These are phyloP conservation scores for Drosophila kambysellisi DNA, from an alignment of 2,888 invertebrate species.

Conservation along the genomic window DNA sequence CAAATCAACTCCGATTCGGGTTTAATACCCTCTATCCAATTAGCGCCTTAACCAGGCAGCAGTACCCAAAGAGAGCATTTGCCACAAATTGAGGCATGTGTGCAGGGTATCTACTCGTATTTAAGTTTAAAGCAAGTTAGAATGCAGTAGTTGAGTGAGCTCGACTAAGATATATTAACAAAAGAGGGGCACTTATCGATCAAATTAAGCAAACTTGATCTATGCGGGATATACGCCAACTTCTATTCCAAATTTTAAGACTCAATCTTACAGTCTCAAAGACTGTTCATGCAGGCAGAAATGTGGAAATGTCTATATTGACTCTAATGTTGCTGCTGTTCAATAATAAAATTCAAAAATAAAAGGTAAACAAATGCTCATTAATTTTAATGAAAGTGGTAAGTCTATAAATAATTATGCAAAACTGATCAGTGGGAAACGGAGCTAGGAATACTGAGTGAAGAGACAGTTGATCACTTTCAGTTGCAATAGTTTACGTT, in stretches of 20 bases:
- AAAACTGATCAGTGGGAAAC: background rate
- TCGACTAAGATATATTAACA: no score
- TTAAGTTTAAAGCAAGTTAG: background rate
- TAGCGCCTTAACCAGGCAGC: background rate
- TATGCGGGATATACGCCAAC: background rate
- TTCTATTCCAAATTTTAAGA: background rate
- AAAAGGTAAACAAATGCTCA: background rate
- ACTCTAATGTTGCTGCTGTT: no score
- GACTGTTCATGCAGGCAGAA: no score
- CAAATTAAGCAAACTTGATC: background rate
- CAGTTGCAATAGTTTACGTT: background rate
- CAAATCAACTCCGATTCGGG: slow-evolving; percentile 36
- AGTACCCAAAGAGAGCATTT: background rate
- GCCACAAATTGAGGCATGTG: background rate
- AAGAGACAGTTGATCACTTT: background rate
- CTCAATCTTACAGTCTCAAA: background rate
- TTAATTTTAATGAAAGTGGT: background rate
- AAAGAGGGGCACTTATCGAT: background rate
- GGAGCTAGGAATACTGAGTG: background rate
- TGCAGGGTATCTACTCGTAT: background rate
- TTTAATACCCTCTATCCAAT: slow-evolving; percentile 21
- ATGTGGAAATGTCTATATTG: no score
- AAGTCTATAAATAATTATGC: background rate
- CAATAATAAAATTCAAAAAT: no score
- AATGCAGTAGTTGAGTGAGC: background rate